A percentile compares a stretch with the other conserved stretches of the same genome.
Conservation (phyloP, 2,113 vertebrate species). For the Tenebrosternarchus preto region DNA sequence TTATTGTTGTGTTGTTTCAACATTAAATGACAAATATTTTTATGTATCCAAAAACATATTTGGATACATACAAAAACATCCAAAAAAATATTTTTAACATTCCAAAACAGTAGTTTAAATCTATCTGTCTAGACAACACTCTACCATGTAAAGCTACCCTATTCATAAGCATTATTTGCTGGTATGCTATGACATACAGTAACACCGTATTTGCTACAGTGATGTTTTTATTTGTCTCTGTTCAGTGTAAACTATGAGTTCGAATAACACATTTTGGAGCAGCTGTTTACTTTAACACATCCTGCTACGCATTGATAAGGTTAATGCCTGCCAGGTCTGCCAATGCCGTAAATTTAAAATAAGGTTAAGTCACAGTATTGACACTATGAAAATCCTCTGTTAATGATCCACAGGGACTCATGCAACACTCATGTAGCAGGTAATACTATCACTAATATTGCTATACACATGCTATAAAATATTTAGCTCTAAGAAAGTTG, state of each 20-base stretch:
- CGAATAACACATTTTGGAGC: conserved; percentile 3
- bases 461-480: neutral
- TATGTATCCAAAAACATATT: too few relatives aligned
- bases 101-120: neutral
- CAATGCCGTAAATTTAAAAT: too few relatives aligned
- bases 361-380: conserved; percentile 42
- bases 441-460: conserved; percentile 24
- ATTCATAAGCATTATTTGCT: conserved; percentile 16
- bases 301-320: conserved; percentile 25
- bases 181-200: conserved; percentile 25
- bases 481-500: conserved; percentile 9
- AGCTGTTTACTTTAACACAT: neutral
- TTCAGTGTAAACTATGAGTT: neutral
- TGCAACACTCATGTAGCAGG: conserved; percentile 72
- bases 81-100: neutral
- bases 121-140: neutral
- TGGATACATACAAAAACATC: too few relatives aligned
- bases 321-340: too few relatives aligned
- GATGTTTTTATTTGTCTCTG: neutral
- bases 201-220: conserved; percentile 15
- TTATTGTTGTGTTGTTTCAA: too few relatives aligned
- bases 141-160: conserved; percentile 10
- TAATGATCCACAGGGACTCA: conserved; percentile 71
- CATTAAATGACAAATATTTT: too few relatives aligned
- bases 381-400: conserved; percentile 54